Evolutionary conservation across 2,113 vertebrate genomes (phyloP).

Genomic region (Myiozetetes cayanensis): DNA sequence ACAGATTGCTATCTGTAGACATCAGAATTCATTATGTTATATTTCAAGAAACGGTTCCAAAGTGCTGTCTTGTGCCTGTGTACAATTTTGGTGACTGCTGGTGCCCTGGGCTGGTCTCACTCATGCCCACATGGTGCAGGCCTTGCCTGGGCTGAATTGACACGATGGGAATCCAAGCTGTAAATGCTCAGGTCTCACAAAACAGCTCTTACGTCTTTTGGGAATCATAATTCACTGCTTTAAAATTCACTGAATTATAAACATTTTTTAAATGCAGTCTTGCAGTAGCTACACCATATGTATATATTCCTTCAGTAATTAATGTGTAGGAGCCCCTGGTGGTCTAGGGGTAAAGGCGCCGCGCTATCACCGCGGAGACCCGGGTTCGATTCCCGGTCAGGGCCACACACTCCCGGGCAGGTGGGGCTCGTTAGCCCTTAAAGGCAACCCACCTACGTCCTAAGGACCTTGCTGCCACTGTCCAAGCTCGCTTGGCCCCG

Average conservation of each 20-base stretch:
- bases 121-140: accelerated
- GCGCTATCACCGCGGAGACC: too few relatives aligned
- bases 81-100: not conserved
- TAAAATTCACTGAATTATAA: not conserved
- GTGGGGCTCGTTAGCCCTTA: too few relatives aligned
- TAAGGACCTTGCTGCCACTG: too few relatives aligned
- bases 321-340: too few relatives aligned
- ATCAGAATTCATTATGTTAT: not conserved
- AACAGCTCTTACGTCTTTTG: not conserved
- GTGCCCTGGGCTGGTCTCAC: not conserved
- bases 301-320: not conserved
- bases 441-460: too few relatives aligned
- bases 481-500: too few relatives aligned
- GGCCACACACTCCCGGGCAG: too few relatives aligned
- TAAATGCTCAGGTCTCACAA: not conserved
- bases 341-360: too few relatives aligned
- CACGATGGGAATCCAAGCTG: not conserved
- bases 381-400: too few relatives aligned
- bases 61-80: not conserved
- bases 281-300: not conserved
- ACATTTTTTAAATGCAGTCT: not conserved
- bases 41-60: not conserved
- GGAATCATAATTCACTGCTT: not conserved
- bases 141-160: not conserved
- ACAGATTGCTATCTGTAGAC: not conserved